A percentile compares a stretch with the other conserved stretches of the same genome.
These are phyloP conservation scores for Lepidotrigona ventralis DNA, from an alignment of 1,140 invertebrate species.

Conservation along the genomic window DNA sequence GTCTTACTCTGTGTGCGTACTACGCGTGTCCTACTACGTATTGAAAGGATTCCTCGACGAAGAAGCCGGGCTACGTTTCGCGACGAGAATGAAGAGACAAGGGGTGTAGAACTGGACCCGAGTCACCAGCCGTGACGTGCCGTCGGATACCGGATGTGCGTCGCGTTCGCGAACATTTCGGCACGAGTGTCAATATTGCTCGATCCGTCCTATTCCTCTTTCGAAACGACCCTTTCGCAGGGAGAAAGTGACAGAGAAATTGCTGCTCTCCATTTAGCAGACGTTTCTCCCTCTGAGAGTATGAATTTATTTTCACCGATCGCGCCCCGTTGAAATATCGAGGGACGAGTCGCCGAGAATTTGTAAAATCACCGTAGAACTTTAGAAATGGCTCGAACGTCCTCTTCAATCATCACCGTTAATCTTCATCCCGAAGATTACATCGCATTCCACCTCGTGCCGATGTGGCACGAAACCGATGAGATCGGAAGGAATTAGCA, in stretches of 20 bases:
- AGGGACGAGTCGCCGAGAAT: not conserved
- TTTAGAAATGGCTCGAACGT: not conserved
- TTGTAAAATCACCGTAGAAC: not conserved
- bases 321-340: not conserved
- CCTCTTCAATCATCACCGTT: not conserved
- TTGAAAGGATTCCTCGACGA: conserved; percentile 66
- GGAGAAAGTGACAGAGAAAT: conserved; percentile 18
- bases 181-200: conserved; percentile 30
- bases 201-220: not conserved
- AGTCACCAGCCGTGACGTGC: conserved; percentile 63
- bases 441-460: not conserved
- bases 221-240: not conserved
- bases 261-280: too few species aligned
- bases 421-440: not conserved
- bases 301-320: conserved; percentile 10
- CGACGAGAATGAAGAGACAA: conserved; percentile 19
- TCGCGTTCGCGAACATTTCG: not conserved
- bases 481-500: not conserved
- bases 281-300: not conserved
- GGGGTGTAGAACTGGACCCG: conserved; percentile 35
- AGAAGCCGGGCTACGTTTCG: conserved; percentile 46
- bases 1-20: conserved; percentile 31
- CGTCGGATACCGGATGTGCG: conserved; percentile 40
- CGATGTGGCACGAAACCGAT: not conserved
- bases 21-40: conserved; percentile 53